Evolutionary conservation across 2,113 vertebrate species (phyloP), one percentile per base, ranked within the genome.

Genomic region (Ochotona curzoniae): DNA sequence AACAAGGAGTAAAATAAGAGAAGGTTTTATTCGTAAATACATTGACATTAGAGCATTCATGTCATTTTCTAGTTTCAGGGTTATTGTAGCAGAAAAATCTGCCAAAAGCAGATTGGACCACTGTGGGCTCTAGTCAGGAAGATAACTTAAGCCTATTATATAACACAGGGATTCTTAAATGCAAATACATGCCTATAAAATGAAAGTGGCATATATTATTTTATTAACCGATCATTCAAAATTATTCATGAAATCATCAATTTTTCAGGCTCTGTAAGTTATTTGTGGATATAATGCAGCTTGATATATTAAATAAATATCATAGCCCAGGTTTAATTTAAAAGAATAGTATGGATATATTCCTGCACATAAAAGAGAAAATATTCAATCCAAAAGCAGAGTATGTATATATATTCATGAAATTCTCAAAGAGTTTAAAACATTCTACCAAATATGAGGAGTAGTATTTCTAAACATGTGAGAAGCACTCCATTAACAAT

Each of bases 41-140:
- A n/a, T 26, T 73, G 44, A 23, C 5, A 66, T 1, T 14, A 32
- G 28, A 69, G 15, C 60, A 60, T 74, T 91, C 25, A 75, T 10
- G 66, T 1, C 90, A 2, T 7, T 81, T 74, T 89, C 17, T 69
- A 69, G n/a, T 80, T 71, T 85, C 32, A 78, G 64, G 2, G 13
- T 69, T 83, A 60, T 61, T 18, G 14, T 64, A n/a, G 89, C 70
- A 7, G 20, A 84, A 96, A 92, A 67, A 75, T 61, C 10, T 63
- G 57, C 66, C 83, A 89, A 64, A 74, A 70, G 7, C 70, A 21
- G 17, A 81, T 94, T 94, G 92, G 89, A 71, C 78, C 85, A 95
- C 93, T 82, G 92, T 92, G 97, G 94, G 60, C 26, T 89, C 95
- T 93, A 71, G 73, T 96, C 61, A 84, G 73, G 44, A 84, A 12